Evolutionary conservation across 1,140 invertebrate species (phyloP), one percentile per base, ranked within the genome.

Genomic region (Carposina sasakii): DNA sequence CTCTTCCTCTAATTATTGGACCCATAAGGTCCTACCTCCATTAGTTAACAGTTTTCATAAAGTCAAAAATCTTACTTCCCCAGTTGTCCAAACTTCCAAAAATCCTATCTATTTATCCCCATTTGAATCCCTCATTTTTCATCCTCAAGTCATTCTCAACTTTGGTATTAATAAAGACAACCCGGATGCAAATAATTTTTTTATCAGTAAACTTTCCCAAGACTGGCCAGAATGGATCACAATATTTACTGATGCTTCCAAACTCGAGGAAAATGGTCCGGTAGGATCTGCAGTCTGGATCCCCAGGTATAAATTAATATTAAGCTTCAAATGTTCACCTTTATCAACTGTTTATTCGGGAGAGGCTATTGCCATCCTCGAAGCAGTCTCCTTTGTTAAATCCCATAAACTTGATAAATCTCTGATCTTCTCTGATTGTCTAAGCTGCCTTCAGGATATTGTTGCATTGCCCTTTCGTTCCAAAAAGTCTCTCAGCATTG

Each of bases 221-320:
- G 19, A 5, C 3, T 40, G 37, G 37, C 8, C 6, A 5, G 37
- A 15, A 16, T 40, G 17, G 37, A 3, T 28, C 19, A n/a, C n/a
- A 2, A 40, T 44, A 15, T 44, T 16, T 28, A 44, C 41, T 4
- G 41, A 44, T 28, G 41, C 23, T 24, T 44, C 41, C 16, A 44
- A 44, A 30, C n/a, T 44, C 9, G 12, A 10, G 12, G 24, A 26
- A 13, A 8, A 8, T 9, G 21, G 13, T 28, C 3, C n/a, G 12
- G 28, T 36, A 2, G 44, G 44, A 13, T 6, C 21, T 2, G 30
- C 44, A 1, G 22, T 46, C 2, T 46, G 21, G 31, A 36, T 36
- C 3, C 44, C 30, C 1, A 2, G n/a, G 1, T 34, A 6, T 26
- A 36, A 26, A 28, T 22, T 24, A 2, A 36, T 36, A 2, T 19